Conservation (phyloP, 2,113 vertebrate genomes). For the Orthonyx spaldingii region DNA sequence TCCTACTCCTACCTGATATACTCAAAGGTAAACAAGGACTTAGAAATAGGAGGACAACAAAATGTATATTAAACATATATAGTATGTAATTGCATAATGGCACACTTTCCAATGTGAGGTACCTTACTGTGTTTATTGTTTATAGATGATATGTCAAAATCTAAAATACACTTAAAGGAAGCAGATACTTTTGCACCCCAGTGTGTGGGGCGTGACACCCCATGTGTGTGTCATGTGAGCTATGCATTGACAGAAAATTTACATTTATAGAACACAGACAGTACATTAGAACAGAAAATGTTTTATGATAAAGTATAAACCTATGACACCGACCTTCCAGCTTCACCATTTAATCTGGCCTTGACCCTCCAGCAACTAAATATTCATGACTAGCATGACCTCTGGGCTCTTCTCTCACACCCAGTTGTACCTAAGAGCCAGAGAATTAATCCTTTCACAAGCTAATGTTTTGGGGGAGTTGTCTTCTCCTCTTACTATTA, state of each 20-base stretch:
- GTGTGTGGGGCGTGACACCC: accelerated
- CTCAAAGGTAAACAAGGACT: background rate
- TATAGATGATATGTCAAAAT: background rate
- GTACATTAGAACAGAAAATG: background rate
- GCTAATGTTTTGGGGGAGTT: background rate
- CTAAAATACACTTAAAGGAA: background rate
- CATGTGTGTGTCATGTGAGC: background rate
- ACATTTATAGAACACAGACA: background rate
- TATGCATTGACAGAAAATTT: background rate
- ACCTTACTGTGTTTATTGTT: background rate
- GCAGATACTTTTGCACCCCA: background rate
- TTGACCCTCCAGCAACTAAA: conserved; percentile 29
- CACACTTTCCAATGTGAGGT: background rate
- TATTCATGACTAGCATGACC: conserved; percentile 25
- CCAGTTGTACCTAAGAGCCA: background rate
- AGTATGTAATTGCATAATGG: background rate
- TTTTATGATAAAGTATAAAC: conserved; percentile 5
- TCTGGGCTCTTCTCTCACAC: background rate
- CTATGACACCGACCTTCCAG: background rate
- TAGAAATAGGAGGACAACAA: background rate
- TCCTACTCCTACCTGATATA: background rate
- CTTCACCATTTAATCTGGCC: background rate
- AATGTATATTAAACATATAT: background rate
- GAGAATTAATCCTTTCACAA: conserved; percentile 21
- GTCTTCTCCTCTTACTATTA: background rate